Evolutionary conservation across 2,888 invertebrate species (phyloP), one percentile per base, ranked within the genome.

Genomic region (Orthonychiurus folsomi): DNA sequence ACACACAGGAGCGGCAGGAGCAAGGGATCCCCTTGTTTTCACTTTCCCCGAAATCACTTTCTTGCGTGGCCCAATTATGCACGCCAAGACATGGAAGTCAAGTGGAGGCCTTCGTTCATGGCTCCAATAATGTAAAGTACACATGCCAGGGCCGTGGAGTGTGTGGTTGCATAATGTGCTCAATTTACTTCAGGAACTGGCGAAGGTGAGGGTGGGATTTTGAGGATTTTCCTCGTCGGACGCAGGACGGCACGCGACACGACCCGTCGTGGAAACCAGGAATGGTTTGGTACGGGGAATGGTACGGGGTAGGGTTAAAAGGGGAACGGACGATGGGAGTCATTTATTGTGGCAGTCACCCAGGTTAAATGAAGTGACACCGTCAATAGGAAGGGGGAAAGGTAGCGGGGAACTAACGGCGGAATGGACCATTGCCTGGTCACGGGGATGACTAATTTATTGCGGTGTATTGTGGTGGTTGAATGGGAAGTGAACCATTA

Each of bases 41-140:
- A 37, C 37, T 58, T 52, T 27, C 25, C 58, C 50, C 62, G 53
- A 50, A 58, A 70, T 69, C 62, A 61, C 67, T 69, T 71, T 71
- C 67, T 72, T 61, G 71, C 71, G 71, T 72, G 71, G 70, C 60
- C 63, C 65, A 70, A 72, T 68, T 69, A 70, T 65, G 63, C 66
- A 68, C 60, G 66, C 63, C 59, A 65, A 57, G 47, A 15, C 56
- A 56, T 25, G 55, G 24, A 26, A 15, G 55, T 24, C 27, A 26
- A 26, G 55, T 55, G 55, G 55, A 24, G 55, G 5, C 27, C 52
- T 20, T 52, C 52, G 20, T 9, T 20, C 52, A 52, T 55, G 12
- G n/a, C n/a, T n/a, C n/a, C n/a, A n/a, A n/a, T n/a, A n/a, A n/a
- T n/a, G n/a, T n/a, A n/a, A n/a, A n/a, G n/a, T n/a, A n/a, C n/a